A percentile compares a stretch with the other conserved stretches of the same genome.
Evolutionary conservation across 2,113 vertebrate species (phyloP).

Genomic region (Rissa tridactyla): DNA sequence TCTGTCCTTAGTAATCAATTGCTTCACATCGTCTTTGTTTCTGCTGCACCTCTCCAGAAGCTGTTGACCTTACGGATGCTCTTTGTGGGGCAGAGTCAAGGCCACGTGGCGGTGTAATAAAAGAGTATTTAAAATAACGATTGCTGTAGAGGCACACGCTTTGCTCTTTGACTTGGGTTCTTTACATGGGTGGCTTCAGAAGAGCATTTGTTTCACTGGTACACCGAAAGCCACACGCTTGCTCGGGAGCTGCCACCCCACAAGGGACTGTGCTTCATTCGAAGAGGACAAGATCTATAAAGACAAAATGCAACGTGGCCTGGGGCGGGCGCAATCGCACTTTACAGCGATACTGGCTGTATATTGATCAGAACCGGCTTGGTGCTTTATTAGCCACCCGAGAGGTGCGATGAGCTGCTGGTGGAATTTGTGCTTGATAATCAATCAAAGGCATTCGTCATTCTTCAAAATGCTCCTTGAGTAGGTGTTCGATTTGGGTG

Average conservation of each 20-base stretch:
- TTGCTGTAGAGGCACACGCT: background rate
- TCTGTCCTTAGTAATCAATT: background rate
- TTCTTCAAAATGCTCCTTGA: background rate
- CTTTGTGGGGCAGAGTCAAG: background rate
- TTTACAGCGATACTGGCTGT: background rate
- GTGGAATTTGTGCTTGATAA: background rate
- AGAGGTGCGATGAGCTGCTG: background rate
- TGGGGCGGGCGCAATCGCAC: background rate
- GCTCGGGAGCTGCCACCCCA: background rate
- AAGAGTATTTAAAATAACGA: background rate
- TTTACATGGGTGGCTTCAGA: background rate
- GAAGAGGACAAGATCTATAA: background rate
- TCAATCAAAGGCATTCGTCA: conserved; percentile 1
- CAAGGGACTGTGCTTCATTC: background rate
- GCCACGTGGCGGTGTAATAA: background rate
- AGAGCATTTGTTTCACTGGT: background rate
- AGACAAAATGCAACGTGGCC: background rate
- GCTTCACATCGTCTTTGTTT: background rate
- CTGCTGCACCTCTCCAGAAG: background rate
- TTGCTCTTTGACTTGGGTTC: background rate
- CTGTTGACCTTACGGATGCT: background rate
- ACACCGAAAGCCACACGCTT: background rate
- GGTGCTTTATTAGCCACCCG: background rate
- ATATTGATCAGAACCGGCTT: background rate
- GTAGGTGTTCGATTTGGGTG: background rate